Base-by-base conservation (phyloP, 2,888 invertebrate species). In the Strigamia crassipes region DNA sequence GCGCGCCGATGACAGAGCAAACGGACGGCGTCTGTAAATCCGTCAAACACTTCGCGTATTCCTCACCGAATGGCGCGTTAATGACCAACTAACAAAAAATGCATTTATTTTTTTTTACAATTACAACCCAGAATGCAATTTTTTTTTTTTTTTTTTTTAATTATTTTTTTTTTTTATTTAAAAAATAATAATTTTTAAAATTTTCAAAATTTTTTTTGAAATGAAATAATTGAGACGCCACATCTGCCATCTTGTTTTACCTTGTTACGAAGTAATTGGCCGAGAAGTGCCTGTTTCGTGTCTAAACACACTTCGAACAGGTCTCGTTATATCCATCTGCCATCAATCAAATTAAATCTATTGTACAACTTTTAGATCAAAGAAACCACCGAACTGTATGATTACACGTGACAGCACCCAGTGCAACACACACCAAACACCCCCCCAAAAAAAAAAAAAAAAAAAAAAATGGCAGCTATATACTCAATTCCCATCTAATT, bases 371-470 rank as follows among this genome's bases (percentile, higher is more conserved):
- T 15, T 15, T n/a, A n/a, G 5, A 61, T 61, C 61, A 61, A 61
- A 61, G 61, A 61, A 61, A 21, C n/a, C 61, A 61, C 61, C 61
- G 61, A 61, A 61, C 61, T 61, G 61, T 61, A 9, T 61, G n/a
- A 61, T 61, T 61, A 61, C 21, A 61, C 61, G 18, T 61, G 61
- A 61, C 61, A 21, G 61, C 61, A 1, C 2, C 9, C 61, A 27
- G 15, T 42, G 61, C n/a, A 61, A 61, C 13, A 27, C 3, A 27
- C 27, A 27, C 27, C 27, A n/a, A n/a, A n/a, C n/a, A n/a, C n/a
- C n/a, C n/a, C n/a, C n/a, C 12, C 61, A 61, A 61, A 61, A 61
- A 61, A 61, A 61, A 61, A 61, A 61, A 61, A 61, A 61, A 61
- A 27, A 61, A 61, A 13, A 61, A 61, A 12, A n/a, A 61, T 61